These are phyloP conservation scores for Cyprinella venusta DNA, from an alignment of 2,797 vertebrate species.

Conservation along the genomic window DNA sequence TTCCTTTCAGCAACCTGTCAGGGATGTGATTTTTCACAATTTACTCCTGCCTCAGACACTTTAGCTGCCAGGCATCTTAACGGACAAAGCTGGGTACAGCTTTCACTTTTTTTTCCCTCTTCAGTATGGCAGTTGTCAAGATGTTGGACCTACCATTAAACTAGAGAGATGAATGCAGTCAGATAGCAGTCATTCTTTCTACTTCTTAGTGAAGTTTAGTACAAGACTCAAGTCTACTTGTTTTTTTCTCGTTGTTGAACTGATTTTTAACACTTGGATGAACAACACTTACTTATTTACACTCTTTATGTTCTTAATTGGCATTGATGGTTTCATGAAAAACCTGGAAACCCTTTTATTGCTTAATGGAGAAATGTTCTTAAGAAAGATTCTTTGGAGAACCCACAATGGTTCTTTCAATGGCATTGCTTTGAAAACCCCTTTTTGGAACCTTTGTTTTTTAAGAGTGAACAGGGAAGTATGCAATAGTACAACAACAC, in stretches of 20 bases:
- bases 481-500: neutral
- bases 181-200: neutral
- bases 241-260: neutral
- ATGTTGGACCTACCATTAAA: conserved; percentile 24
- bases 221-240: neutral
- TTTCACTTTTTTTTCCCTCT: neutral
- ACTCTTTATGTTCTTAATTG: neutral
- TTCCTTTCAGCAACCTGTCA: conserved; percentile 46
- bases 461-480: neutral
- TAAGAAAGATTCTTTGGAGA: neutral
- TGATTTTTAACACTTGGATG: neutral
- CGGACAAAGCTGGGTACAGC: conserved; percentile 20
- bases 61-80: conserved; percentile 38
- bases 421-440: neutral
- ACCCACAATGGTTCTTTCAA: neutral
- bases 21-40: conserved; percentile 46
- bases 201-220: conserved; percentile 5
- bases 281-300: neutral
- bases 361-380: neutral
- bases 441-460: neutral
- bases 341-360: neutral
- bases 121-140: conserved; percentile 37
- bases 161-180: conserved; percentile 16
- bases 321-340: neutral
- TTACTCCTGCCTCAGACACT: conserved; percentile 39